Evolutionary conservation across 2,797 vertebrate species (phyloP).

Genomic region (Myiotriccus ornatus): DNA sequence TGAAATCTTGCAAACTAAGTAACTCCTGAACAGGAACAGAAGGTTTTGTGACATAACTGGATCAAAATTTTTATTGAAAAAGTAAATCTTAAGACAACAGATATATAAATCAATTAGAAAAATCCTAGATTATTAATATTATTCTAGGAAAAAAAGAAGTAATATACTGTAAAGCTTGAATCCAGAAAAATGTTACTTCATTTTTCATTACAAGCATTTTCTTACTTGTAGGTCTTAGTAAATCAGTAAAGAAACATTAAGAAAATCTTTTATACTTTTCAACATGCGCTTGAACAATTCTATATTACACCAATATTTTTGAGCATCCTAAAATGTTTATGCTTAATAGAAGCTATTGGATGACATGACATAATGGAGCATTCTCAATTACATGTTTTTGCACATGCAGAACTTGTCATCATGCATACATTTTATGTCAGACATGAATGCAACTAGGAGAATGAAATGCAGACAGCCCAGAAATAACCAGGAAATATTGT

Average conservation of each 20-base stretch:
- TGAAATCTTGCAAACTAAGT: background rate
- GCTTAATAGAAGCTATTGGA: conserved; percentile 62
- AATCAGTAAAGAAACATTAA: background rate
- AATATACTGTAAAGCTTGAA: background rate
- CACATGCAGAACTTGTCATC: conserved; percentile 76
- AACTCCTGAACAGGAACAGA: background rate
- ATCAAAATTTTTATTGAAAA: background rate
- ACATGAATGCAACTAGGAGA: conserved; percentile 70
- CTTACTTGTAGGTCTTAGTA: background rate
- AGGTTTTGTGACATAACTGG: background rate
- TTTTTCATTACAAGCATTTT: background rate
- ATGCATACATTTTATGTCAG: conserved; percentile 76
- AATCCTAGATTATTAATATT: background rate
- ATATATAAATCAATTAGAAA: background rate
- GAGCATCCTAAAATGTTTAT: conserved; percentile 56
- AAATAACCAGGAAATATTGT: conserved; percentile 82
- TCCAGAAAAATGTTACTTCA: background rate
- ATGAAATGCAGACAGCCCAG: conserved; percentile 82
- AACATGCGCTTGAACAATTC: background rate
- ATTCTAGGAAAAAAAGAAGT: background rate
- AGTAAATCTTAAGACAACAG: background rate
- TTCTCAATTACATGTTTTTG: conserved; percentile 70
- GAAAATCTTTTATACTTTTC: conserved; percentile 17
- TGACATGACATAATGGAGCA: conserved; percentile 66
- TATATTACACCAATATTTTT: background rate